These are phyloP conservation scores for Danionella cerebrum DNA, from an alignment of 2,113 vertebrate genomes.

Conservation along the genomic window DNA sequence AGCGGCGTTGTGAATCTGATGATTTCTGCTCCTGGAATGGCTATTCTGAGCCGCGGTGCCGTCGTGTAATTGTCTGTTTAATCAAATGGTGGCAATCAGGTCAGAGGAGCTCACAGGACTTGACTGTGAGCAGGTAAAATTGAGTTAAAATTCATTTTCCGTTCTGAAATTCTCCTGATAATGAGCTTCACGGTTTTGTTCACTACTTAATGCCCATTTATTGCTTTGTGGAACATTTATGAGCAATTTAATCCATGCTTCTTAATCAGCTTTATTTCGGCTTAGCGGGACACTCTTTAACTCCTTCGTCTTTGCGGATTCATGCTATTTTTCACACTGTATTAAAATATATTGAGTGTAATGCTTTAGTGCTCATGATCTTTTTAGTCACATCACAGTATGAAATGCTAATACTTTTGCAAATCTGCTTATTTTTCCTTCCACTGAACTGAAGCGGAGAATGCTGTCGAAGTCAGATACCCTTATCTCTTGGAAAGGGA, in stretches of 20 bases:
- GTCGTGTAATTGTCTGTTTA: slow-evolving; percentile 27
- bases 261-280: slow-evolving; percentile 13
- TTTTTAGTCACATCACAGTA: not conserved
- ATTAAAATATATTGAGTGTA: not conserved
- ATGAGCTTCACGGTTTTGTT: slow-evolving; percentile 31
- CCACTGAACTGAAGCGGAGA: not conserved
- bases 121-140: slow-evolving; percentile 20
- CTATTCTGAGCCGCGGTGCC: not conserved
- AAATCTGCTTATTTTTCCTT: not conserved
- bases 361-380: not conserved
- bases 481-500: too few relatives aligned
- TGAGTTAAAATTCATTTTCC: slow-evolving; percentile 25
- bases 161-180: slow-evolving; percentile 26
- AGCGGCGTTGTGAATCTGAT: not conserved
- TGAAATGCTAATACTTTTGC: not conserved
- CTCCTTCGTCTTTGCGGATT: not conserved
- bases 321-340: not conserved
- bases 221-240: slow-evolving; percentile 24
- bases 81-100: slow-evolving; percentile 30
- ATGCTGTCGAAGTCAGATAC: too few relatives aligned
- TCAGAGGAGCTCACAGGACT: not conserved
- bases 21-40: slow-evolving; percentile 3
- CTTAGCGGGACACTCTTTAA: not conserved
- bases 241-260: slow-evolving; percentile 4
- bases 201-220: slow-evolving; percentile 19